These are phyloP conservation scores for Papilio demoleus DNA, from an alignment of 2,888 invertebrate species.

Conservation along the genomic window DNA sequence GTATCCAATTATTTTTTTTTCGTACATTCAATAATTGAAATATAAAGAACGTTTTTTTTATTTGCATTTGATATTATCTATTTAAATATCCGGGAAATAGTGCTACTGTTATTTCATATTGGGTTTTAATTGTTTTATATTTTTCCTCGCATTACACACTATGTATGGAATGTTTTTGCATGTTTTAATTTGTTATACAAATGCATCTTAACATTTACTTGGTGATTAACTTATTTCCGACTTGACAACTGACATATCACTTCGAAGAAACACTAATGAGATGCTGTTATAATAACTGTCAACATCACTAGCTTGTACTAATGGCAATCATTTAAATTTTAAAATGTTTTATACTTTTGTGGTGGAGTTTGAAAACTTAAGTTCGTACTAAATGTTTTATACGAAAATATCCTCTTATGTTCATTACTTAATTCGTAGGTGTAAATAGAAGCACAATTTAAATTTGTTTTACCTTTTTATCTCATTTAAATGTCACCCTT, in stretches of 20 bases:
- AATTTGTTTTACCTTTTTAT: too few species aligned
- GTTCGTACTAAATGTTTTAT: too few species aligned
- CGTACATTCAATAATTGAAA: too few species aligned
- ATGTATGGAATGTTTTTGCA: background rate
- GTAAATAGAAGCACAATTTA: too few species aligned
- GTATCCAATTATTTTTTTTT: too few species aligned
- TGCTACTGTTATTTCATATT: background rate
- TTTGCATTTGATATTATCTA: conserved; percentile 6
- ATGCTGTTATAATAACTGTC: conserved; percentile 16
- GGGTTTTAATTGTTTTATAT: conserved; percentile 3
- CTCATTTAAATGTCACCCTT: too few species aligned
- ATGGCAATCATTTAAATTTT: background rate
- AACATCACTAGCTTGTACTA: background rate
- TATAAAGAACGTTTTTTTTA: too few species aligned
- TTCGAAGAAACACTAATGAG: conserved; percentile 26
- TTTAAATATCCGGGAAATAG: conserved; percentile 2
- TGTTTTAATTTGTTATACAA: background rate
- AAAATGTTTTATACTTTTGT: too few species aligned
- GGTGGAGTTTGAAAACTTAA: too few species aligned
- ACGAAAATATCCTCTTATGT: too few species aligned
- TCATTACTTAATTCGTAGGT: too few species aligned
- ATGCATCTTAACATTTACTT: background rate
- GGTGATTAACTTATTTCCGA: too few species aligned
- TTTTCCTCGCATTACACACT: background rate
- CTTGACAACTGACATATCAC: conserved; percentile 6